phyloP scores from a whole-genome alignment of 2,113 vertebrate species.

The Acrocephalus arundinaceus region DNA sequence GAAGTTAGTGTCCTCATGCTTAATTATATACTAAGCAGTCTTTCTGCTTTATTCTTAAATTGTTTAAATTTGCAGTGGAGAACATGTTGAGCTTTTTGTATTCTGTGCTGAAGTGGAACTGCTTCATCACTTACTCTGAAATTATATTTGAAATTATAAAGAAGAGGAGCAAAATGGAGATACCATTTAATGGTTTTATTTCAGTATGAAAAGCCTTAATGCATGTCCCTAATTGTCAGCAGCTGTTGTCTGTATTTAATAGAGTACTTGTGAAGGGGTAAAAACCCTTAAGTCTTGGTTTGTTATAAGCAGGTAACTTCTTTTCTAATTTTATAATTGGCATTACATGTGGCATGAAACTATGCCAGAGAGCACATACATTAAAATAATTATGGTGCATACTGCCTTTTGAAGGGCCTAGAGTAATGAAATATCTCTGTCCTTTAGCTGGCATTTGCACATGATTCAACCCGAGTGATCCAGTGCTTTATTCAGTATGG shows the following conservation, averaged over 20 bases:
- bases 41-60: background rate
- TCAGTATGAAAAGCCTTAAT: background rate
- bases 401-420: background rate
- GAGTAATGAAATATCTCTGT: background rate
- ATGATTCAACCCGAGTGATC: conserved; percentile 92
- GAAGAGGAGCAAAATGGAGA: background rate
- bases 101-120: background rate
- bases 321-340: background rate
- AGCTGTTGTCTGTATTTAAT: background rate
- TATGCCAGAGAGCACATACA: background rate
- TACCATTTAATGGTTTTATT: background rate
- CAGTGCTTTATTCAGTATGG: conserved; percentile 93
- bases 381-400: background rate
- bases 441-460: conserved; percentile 89
- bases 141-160: background rate
- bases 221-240: background rate
- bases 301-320: background rate
- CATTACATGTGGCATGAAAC: background rate
- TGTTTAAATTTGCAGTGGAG: background rate
- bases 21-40: background rate
- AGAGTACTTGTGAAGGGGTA: background rate
- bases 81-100: background rate
- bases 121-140: background rate
- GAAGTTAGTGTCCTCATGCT: background rate
- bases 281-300: background rate